A percentile compares a stretch with the other conserved stretches of the same genome.
Evolutionary conservation across 2,797 vertebrate genomes (phyloP).

Genomic region (Meriones psammophilus): DNA sequence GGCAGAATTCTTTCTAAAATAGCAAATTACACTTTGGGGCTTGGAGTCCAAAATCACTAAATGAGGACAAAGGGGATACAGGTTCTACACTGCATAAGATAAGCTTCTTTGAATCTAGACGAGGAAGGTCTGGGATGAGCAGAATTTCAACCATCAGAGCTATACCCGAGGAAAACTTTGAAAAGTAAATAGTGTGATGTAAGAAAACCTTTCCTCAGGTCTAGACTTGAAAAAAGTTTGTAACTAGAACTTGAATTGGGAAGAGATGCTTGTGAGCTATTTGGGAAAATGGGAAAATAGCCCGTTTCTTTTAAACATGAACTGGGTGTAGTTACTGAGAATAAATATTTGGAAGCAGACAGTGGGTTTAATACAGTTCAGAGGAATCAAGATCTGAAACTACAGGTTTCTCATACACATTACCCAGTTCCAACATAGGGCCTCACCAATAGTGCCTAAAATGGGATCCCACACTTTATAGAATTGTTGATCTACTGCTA

Average conservation of each 20-base stretch:
- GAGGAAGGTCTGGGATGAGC: not conserved
- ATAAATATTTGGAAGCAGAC: not conserved
- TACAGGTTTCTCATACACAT: not conserved
- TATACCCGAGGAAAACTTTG: not conserved
- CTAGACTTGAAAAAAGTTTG: not conserved
- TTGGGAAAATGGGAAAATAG: not conserved
- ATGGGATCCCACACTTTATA: not conserved
- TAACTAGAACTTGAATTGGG: not conserved
- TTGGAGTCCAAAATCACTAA: not conserved
- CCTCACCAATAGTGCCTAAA: not conserved
- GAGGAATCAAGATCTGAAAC: not conserved
- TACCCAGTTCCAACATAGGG: no score
- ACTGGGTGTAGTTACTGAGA: not conserved
- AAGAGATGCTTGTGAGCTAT: not conserved
- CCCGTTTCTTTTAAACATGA: conserved; percentile 1
- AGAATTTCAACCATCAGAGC: not conserved
- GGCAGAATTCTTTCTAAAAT: not conserved
- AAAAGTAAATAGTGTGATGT: not conserved
- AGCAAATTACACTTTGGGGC: not conserved
- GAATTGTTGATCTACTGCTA: not conserved
- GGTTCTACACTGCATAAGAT: not conserved
- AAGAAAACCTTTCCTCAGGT: not conserved
- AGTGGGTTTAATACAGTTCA: not conserved
- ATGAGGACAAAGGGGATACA: not conserved
- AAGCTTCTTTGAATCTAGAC: not conserved